phyloP scores from a whole-genome alignment of 2,888 invertebrate genomes.

The Cephalotes varians region DNA sequence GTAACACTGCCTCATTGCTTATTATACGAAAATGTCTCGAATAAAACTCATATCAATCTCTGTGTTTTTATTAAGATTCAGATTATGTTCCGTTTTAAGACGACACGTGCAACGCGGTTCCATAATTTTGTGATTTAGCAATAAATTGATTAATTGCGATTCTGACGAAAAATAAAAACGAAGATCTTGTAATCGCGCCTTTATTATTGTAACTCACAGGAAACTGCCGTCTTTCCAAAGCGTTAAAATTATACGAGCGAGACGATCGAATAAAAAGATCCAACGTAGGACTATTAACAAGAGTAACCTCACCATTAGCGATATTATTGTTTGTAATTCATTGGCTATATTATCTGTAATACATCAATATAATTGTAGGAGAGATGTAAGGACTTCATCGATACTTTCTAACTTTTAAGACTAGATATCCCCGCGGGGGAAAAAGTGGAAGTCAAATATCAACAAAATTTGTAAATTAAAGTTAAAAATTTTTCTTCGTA shows the following conservation, averaged over 20 bases:
- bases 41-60: conserved; percentile 44
- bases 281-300: conserved; percentile 66
- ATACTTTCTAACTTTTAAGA: conserved; percentile 65
- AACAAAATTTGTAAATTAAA: conserved; percentile 3
- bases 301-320: conserved; percentile 69
- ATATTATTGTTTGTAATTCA: conserved; percentile 73
- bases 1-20: conserved; percentile 49
- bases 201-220: conserved; percentile 6
- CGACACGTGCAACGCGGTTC: conserved; percentile 29
- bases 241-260: conserved; percentile 61
- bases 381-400: conserved; percentile 73
- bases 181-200: neutral
- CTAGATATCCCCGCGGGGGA: conserved; percentile 48
- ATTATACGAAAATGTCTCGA: conserved; percentile 51
- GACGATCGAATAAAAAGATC: conserved; percentile 45
- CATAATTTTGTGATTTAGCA: conserved; percentile 41
- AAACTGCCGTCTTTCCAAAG: conserved; percentile 59
- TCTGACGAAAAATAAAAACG: neutral
- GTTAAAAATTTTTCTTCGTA: neutral
- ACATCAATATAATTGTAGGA: conserved; percentile 73
- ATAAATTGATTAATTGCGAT: conserved; percentile 11
- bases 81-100: conserved; percentile 41
- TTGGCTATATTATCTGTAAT: conserved; percentile 73
- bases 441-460: conserved; percentile 23
- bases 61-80: conserved; percentile 6